Evolutionary conservation across 2,113 vertebrate genomes (phyloP).

Genomic region (Phasianus colchicus): DNA sequence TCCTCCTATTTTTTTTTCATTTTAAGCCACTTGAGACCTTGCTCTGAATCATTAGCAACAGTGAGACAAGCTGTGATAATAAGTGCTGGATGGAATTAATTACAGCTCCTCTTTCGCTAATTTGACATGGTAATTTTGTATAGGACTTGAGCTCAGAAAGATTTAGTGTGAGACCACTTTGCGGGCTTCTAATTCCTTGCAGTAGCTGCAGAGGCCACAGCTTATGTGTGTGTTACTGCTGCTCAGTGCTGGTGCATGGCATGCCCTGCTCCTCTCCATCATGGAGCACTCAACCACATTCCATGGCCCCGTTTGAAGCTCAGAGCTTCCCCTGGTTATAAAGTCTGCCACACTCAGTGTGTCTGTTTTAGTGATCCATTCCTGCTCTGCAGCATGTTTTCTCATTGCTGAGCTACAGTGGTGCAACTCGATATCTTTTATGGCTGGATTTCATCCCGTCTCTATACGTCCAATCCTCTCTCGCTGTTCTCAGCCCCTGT

Average conservation of each 20-base stretch:
- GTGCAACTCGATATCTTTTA: background rate
- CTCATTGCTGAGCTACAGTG: background rate
- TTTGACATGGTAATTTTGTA: background rate
- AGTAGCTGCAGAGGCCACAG: background rate
- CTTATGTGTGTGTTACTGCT: background rate
- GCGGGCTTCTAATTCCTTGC: background rate
- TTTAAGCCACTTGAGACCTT: background rate
- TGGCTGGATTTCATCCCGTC: background rate
- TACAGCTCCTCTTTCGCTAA: background rate
- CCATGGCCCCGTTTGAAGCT: background rate
- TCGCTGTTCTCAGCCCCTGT: background rate
- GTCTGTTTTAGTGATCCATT: background rate
- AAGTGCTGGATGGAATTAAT: background rate
- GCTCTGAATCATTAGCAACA: background rate
- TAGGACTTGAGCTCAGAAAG: background rate
- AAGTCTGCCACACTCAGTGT: background rate
- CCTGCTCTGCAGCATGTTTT: background rate
- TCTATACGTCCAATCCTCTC: background rate
- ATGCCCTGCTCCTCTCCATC: background rate
- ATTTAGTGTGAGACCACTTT: background rate
- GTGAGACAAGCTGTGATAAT: background rate
- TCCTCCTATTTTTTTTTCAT: background rate
- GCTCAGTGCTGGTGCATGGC: background rate
- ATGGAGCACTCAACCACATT: background rate
- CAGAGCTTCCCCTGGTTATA: background rate